Evolutionary conservation across 2,113 vertebrate species (phyloP).

Genomic region (Gambusia affinis): DNA sequence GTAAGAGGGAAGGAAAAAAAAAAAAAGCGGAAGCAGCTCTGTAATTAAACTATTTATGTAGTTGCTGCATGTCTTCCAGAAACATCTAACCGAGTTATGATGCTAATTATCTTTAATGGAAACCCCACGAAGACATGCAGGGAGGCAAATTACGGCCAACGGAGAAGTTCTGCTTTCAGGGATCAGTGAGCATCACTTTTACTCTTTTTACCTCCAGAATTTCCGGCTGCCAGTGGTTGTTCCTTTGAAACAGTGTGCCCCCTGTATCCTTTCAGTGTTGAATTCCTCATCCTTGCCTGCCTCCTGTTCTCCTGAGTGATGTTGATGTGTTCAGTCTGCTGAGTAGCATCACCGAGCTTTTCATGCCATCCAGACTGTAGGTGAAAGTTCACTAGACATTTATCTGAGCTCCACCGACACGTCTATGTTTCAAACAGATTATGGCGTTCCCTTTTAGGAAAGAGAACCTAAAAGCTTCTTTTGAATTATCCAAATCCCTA

Average conservation of each 20-base stretch:
- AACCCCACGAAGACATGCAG: slow-evolving; percentile 32
- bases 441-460: neutral
- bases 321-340: slow-evolving; percentile 28
- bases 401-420: slow-evolving; percentile 14
- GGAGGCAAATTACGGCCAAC: slow-evolving; percentile 14
- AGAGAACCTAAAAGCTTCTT: slow-evolving; percentile 25
- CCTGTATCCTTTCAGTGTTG: neutral
- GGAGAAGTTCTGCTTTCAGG: slow-evolving; percentile 7
- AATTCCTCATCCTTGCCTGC: slow-evolving; percentile 10
- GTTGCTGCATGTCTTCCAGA: slow-evolving; percentile 30
- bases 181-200: slow-evolving; percentile 15
- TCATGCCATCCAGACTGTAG: slow-evolving; percentile 2
- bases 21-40: slow-evolving; percentile 41
- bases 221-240: neutral
- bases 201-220: neutral
- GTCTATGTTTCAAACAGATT: slow-evolving; percentile 9
- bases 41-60: slow-evolving; percentile 51
- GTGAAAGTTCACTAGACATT: slow-evolving; percentile 32
- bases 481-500: slow-evolving; percentile 15
- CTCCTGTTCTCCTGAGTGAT: slow-evolving; percentile 6
- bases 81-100: slow-evolving; percentile 47
- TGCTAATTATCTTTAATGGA: slow-evolving; percentile 54
- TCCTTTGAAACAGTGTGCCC: neutral
- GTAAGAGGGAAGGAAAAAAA: slow-evolving; percentile 17
- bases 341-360: slow-evolving; percentile 25